Evolutionary conservation across 2,888 invertebrate genomes (phyloP), one percentile per base, ranked within the genome.

Genomic region (Isoperla grammatica): DNA sequence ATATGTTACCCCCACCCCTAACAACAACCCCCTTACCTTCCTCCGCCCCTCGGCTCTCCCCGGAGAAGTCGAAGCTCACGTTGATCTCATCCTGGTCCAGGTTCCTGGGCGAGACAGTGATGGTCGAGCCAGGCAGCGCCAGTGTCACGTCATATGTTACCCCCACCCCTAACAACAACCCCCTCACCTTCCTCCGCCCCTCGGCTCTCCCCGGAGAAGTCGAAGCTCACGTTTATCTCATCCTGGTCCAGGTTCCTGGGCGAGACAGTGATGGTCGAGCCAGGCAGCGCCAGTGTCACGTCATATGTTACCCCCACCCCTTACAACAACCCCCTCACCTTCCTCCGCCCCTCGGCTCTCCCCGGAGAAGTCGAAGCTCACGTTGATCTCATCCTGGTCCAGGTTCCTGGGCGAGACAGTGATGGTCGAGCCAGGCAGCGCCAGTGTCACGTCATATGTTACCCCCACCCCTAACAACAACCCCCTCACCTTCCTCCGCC

Each of bases 91-190:
- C 87, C 63, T 84, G 81, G 71, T 87, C 87, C 65, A 91, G 78
- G 75, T 87, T 87, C 68, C 87, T 83, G 11, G 90, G 86, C 73
- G 87, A 88, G 61, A 91, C 81, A 63, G 87, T 88, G 66, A 91
- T 81, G 69, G 83, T 82, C 65, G 85, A 81, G 1, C 65, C 66
- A 17, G 90, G 90, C 66, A 90, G 73, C 70, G 85, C 84, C 77
- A 90, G 85, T 69, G 85, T 85, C 55, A 90, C 86, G 72, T 91
- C 90, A 71, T 90, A 90, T 62, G 84, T n/a, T n/a, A n/a, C n/a
- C n/a, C n/a, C n/a, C n/a, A n/a, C n/a, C n/a, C n/a, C n/a, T n/a
- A n/a, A n/a, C n/a, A n/a, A n/a, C n/a, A n/a, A n/a, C n/a, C n/a
- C n/a, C n/a, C n/a, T 37, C 43, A 61, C 61, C 61, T 54, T 61